Conservation (phyloP, 2,888 invertebrate species). For the Mesorhabditis sp. region DNA sequence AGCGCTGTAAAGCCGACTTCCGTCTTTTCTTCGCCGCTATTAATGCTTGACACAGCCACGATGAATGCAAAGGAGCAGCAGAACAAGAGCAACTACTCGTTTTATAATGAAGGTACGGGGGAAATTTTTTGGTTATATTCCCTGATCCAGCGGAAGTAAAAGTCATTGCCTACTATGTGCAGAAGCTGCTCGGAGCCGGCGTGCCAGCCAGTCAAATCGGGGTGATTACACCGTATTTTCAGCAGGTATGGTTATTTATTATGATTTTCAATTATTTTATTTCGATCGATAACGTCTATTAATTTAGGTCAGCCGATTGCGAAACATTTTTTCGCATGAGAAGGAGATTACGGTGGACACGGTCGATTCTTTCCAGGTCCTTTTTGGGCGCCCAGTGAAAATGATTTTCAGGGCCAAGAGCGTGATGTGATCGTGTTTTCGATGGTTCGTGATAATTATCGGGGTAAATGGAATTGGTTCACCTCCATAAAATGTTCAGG, state of each 20-base stretch:
- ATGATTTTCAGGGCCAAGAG: conserved; percentile 40
- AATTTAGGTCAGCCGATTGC: background rate
- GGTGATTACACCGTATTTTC: conserved; percentile 32
- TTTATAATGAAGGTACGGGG: background rate
- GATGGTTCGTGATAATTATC: conserved; percentile 30
- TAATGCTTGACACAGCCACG: conserved; percentile 13
- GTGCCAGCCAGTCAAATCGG: conserved; percentile 21
- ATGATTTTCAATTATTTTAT: background rate
- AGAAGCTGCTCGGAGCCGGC: conserved; percentile 16
- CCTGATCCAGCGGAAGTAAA: conserved; percentile 21
- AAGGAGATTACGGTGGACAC: conserved; percentile 12
- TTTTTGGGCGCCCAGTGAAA: conserved; percentile 11
- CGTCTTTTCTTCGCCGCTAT: conserved; percentile 9
- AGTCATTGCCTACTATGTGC: conserved; percentile 20
- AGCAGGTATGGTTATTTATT: conserved; percentile 18
- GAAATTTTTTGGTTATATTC: background rate
- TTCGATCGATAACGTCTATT: background rate
- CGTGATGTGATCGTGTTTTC: conserved; percentile 35
- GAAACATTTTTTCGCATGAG: background rate
- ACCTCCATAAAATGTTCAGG: conserved; percentile 7
- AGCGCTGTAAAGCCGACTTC: conserved; percentile 13
- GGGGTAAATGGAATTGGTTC: conserved; percentile 14
- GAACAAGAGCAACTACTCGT: background rate
- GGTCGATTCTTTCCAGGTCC: background rate
- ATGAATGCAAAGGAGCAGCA: background rate